These are phyloP conservation scores for Etia nguti DNA, from an alignment of 2,113 vertebrate genomes.

Conservation along the genomic window DNA sequence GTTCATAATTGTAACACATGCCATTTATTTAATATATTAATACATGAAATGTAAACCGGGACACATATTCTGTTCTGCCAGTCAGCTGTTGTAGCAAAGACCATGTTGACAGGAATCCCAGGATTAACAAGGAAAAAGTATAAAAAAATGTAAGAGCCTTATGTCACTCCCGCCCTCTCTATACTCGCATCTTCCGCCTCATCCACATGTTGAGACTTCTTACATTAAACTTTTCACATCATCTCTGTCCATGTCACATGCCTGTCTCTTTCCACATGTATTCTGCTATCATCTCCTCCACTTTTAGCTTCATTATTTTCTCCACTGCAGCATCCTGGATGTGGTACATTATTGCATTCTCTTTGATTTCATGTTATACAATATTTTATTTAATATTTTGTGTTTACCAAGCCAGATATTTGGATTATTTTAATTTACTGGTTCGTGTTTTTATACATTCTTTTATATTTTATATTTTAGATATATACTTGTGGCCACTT, in stretches of 20 bases:
- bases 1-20: background rate
- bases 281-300: background rate
- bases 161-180: background rate
- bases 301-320: background rate
- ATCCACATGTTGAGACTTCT: background rate
- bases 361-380: background rate
- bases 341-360: background rate
- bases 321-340: background rate
- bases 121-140: background rate
- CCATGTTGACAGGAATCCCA: background rate
- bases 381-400: background rate
- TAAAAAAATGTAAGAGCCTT: background rate
- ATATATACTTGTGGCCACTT: background rate
- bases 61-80: background rate
- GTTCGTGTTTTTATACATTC: background rate
- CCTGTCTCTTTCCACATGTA: background rate
- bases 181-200: background rate
- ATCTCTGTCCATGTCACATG: background rate
- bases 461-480: background rate
- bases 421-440: background rate
- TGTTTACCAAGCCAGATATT: background rate
- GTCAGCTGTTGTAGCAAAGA: background rate
- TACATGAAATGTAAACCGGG: background rate
- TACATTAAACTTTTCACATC: conserved; percentile 6
- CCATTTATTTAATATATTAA: background rate